These are phyloP conservation scores for Oxyruncus cristatus DNA, from an alignment of 2,113 vertebrate species.

Conservation along the genomic window DNA sequence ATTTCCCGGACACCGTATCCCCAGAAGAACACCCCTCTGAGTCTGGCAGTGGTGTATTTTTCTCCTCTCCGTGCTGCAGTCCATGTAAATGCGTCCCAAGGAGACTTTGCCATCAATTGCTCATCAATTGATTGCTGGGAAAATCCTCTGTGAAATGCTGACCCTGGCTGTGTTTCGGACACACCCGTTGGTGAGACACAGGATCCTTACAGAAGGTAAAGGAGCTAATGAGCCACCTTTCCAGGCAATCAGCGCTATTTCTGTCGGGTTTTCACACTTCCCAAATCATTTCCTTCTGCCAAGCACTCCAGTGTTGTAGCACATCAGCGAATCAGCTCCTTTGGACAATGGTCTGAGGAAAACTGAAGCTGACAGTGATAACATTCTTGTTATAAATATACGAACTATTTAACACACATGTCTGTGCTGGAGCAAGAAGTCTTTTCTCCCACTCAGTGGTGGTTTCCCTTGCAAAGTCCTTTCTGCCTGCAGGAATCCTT, in stretches of 20 bases:
- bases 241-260: not conserved
- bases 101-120: not conserved
- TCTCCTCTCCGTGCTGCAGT: accelerated
- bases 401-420: not conserved
- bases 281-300: not conserved
- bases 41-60: not conserved
- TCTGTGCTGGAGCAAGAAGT: not conserved
- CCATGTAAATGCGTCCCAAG: not conserved
- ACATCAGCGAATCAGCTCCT: not conserved
- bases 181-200: accelerated
- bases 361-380: not conserved
- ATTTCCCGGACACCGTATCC: not conserved
- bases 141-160: not conserved
- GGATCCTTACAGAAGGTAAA: not conserved
- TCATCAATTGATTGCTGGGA: not conserved
- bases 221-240: not conserved
- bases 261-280: not conserved
- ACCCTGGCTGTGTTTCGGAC: not conserved
- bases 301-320: not conserved
- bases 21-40: not conserved
- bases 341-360: not conserved
- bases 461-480: not conserved
- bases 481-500: not conserved
- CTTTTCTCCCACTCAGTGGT: not conserved
- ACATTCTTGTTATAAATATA: not conserved